Conservation (phyloP, 2,888 invertebrate genomes). For the Ormyrus rosae region DNA sequence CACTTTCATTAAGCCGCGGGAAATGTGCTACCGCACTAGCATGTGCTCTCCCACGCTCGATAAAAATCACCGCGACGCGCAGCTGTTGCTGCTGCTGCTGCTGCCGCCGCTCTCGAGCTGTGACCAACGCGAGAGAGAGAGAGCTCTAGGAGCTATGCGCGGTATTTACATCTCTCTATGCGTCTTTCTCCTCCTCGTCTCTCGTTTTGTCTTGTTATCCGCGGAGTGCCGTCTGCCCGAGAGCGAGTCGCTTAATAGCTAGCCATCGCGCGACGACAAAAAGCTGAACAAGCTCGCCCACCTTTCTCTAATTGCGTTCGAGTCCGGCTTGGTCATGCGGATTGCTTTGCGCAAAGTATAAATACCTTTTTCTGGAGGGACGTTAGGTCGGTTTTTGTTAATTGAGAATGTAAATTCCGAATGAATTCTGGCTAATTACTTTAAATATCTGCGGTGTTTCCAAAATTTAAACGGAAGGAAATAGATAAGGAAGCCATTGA, state of each 20-base stretch:
- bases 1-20: constrained; percentile 39
- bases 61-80: constrained; percentile 61
- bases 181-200: constrained; percentile 25
- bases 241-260: background rate
- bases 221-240: background rate
- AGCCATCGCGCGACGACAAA: constrained; percentile 9
- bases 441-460: no score
- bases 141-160: background rate
- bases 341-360: background rate
- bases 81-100: constrained; percentile 58
- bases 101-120: background rate
- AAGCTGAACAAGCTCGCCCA: constrained; percentile 23
- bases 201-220: constrained; percentile 39
- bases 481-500: no score
- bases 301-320: constrained; percentile 41
- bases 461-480: no score
- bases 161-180: constrained; percentile 3
- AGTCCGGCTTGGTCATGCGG: background rate
- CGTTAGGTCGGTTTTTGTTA: no score
- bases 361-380: no score
- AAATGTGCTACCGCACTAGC: constrained; percentile 28
- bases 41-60: constrained; percentile 65
- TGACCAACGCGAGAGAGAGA: constrained; percentile 52
- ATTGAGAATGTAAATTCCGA: no score
- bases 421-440: no score